Evolutionary conservation across 2,797 vertebrate genomes (phyloP).

Genomic region (Craterocephalus amniculus): DNA sequence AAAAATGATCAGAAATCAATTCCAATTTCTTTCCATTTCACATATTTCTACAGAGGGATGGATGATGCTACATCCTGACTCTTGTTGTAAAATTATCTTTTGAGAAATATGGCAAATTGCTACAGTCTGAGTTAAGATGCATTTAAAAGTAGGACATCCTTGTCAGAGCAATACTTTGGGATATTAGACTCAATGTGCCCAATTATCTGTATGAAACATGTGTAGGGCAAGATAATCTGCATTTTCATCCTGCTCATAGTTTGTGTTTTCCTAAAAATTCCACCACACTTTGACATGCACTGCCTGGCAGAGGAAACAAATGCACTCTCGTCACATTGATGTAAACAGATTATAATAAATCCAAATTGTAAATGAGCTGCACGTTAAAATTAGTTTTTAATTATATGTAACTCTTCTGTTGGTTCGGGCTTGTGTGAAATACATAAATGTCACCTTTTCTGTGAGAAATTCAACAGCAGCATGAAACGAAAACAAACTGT

Average conservation of each 20-base stretch:
- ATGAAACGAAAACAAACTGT: conserved; percentile 52
- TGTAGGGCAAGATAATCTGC: not conserved
- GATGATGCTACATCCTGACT: not conserved
- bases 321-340: not conserved
- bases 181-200: not conserved
- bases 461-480: conserved; percentile 47
- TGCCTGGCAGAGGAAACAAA: not conserved
- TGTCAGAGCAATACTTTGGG: conserved; percentile 3
- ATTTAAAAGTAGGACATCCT: not conserved
- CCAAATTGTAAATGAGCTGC: conserved; percentile 16
- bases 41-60: not conserved
- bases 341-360: conserved; percentile 6
- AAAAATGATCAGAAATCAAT: not conserved
- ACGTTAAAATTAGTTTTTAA: conserved; percentile 7
- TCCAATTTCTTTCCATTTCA: not conserved
- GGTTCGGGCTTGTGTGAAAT: conserved; percentile 52
- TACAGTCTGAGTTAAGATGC: not conserved
- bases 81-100: not conserved
- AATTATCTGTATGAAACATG: not conserved
- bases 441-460: conserved; percentile 50
- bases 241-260: not conserved
- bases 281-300: not conserved
- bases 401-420: conserved; percentile 9
- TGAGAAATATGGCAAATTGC: not conserved
- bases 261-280: not conserved